phyloP scores from a whole-genome alignment of 2,888 invertebrate species.

The Agriotes lineatus region DNA sequence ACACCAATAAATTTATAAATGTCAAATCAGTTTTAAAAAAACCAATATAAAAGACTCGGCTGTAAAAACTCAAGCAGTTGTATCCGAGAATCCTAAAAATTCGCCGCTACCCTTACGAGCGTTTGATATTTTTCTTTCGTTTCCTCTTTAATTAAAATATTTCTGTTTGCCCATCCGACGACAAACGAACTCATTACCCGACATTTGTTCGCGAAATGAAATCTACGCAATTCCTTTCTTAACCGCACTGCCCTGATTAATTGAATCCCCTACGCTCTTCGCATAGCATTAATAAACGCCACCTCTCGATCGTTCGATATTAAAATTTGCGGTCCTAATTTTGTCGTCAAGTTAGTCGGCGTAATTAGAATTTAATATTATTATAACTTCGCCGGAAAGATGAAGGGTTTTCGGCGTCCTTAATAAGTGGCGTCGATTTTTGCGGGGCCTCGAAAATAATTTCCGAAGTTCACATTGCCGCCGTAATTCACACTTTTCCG shows the following conservation, averaged over 20 bases:
- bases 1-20: no score
- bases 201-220: not conserved
- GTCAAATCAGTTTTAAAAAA: no score
- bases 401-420: not conserved
- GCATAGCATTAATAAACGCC: slow-evolving; percentile 9
- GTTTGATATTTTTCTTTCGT: not conserved
- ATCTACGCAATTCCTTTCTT: not conserved
- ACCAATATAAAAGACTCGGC: no score
- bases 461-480: no score
- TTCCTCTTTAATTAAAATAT: not conserved
- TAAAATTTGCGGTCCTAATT: slow-evolving; percentile 1
- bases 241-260: not conserved
- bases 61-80: no score
- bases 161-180: not conserved
- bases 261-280: slow-evolving; percentile 4
- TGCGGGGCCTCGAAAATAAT: not conserved
- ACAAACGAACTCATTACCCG: not conserved
- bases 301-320: not conserved
- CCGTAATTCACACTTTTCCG: no score
- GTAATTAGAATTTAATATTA: not conserved
- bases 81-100: not conserved
- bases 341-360: not conserved
- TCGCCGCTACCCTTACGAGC: not conserved
- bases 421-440: not conserved
- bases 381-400: not conserved